phyloP scores from a whole-genome alignment of 2,888 invertebrate species.

The Pandemis cinnamomeana region DNA sequence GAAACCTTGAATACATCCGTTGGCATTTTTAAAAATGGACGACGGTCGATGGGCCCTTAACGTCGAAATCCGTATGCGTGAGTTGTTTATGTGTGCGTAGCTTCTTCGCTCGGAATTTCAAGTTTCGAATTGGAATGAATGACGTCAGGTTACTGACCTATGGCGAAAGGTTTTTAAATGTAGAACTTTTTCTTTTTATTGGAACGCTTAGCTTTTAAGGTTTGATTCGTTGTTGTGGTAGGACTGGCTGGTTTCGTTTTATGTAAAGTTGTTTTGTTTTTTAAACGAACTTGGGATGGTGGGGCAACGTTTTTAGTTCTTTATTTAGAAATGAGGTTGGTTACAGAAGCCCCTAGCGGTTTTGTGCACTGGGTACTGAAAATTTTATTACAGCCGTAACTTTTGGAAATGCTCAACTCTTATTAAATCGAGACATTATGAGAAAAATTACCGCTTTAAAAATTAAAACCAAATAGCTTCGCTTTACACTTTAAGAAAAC shows the following conservation, averaged over 20 bases:
- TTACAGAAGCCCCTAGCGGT: not conserved
- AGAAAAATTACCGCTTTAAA: too few relatives aligned
- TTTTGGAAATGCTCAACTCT: too few relatives aligned
- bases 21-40: not conserved
- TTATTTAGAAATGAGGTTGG: not conserved
- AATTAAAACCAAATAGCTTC: too few relatives aligned
- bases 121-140: constrained; percentile 83
- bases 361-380: too few relatives aligned
- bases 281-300: not conserved
- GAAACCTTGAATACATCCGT: too few relatives aligned
- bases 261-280: constrained; percentile 1
- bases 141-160: constrained; percentile 82
- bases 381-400: too few relatives aligned
- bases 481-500: too few relatives aligned
- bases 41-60: constrained; percentile 44
- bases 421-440: too few relatives aligned
- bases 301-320: not conserved
- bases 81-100: constrained; percentile 65
- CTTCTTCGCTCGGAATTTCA: constrained; percentile 80
- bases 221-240: constrained; percentile 36
- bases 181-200: constrained; percentile 42
- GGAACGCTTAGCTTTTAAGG: constrained; percentile 9
- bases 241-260: constrained; percentile 11
- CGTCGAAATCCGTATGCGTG: constrained; percentile 72
- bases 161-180: constrained; percentile 59